These are phyloP conservation scores for Cyrtonyx montezumae DNA, from an alignment of 2,113 vertebrate genomes.

Conservation along the genomic window DNA sequence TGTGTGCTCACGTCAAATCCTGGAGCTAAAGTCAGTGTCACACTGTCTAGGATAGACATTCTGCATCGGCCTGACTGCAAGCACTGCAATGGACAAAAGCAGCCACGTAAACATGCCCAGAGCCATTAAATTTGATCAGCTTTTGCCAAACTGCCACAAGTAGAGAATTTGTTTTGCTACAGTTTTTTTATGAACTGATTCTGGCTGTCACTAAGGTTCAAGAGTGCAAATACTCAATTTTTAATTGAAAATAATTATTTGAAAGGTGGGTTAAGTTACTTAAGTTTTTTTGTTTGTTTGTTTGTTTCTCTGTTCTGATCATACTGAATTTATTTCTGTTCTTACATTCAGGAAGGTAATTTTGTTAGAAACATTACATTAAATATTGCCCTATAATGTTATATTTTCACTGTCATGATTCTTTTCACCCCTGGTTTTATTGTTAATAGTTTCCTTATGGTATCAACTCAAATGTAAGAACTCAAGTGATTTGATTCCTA, in stretches of 20 bases:
- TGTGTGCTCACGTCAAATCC: background rate
- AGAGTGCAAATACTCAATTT: background rate
- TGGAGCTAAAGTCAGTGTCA: background rate
- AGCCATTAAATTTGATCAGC: background rate
- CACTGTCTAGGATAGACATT: background rate
- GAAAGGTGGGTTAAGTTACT: background rate
- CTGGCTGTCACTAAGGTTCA: background rate
- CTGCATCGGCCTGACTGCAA: background rate
- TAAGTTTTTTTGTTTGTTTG: background rate
- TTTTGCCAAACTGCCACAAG: background rate
- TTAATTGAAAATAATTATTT: background rate
- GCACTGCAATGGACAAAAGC: background rate
- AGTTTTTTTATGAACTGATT: background rate
- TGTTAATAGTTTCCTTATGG: background rate
- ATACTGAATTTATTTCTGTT: background rate
- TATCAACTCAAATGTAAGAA: background rate
- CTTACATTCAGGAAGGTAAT: background rate
- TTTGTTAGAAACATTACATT: background rate
- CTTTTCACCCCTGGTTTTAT: background rate
- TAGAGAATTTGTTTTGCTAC: background rate
- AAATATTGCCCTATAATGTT: background rate
- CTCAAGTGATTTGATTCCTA: background rate
- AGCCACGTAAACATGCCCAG: background rate
- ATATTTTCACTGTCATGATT: background rate
- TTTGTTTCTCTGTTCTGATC: background rate